phyloP scores from a whole-genome alignment of 2,113 vertebrate species.

The Anser cygnoides region DNA sequence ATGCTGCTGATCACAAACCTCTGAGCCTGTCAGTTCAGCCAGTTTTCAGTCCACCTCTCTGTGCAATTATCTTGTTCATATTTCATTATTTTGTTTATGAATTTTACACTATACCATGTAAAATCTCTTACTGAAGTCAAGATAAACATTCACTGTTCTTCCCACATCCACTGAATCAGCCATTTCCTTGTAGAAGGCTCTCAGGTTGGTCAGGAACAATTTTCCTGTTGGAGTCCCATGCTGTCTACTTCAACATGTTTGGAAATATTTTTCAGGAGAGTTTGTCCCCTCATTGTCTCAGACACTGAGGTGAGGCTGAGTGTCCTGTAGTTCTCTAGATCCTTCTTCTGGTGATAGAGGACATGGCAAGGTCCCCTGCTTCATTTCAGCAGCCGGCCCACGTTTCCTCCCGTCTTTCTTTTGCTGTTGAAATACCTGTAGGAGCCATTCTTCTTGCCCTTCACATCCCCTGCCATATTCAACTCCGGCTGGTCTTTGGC shows the following conservation, averaged over 20 bases:
- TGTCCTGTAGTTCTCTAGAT: not conserved
- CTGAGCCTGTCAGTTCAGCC: not conserved
- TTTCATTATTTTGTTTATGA: not conserved
- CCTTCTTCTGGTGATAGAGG: not conserved
- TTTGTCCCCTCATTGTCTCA: not conserved
- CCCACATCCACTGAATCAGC: not conserved
- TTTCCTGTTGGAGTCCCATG: not conserved
- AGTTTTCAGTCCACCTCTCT: not conserved
- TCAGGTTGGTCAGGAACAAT: rapidly evolving
- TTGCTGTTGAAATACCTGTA: not conserved
- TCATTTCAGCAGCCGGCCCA: not conserved
- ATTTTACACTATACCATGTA: not conserved
- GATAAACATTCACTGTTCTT: not conserved
- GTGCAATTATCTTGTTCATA: not conserved
- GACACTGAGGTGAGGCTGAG: not conserved
- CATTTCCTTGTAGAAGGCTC: not conserved
- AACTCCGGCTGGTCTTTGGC: not conserved
- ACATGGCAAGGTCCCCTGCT: not conserved
- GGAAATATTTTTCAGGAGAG: not conserved
- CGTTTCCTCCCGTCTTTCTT: not conserved
- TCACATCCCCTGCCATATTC: not conserved
- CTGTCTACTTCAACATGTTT: not conserved
- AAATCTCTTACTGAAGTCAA: not conserved
- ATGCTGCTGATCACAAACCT: not conserved
- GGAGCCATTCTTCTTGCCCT: not conserved